Evolutionary conservation across 1,140 invertebrate genomes (phyloP).

Genomic region (Drosophila sucinea): DNA sequence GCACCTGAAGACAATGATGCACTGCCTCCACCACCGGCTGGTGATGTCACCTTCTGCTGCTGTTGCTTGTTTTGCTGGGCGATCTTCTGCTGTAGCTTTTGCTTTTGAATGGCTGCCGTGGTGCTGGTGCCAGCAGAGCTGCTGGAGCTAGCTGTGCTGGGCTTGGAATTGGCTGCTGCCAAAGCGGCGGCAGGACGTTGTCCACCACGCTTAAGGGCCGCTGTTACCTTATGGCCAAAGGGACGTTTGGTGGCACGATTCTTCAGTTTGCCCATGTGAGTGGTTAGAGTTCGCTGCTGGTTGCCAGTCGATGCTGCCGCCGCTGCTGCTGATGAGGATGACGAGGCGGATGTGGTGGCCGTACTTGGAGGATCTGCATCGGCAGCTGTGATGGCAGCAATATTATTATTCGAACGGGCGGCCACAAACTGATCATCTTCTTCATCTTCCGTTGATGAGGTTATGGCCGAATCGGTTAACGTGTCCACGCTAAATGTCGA

Average conservation of each 20-base stretch:
- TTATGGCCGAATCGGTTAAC: conserved; percentile 71
- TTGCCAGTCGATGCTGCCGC: conserved; percentile 40
- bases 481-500: conserved; percentile 62
- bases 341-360: neutral
- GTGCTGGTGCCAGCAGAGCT: conserved; percentile 6
- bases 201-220: conserved; percentile 56
- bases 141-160: conserved; percentile 32
- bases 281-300: conserved; percentile 71
- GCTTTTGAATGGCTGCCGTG: conserved; percentile 38
- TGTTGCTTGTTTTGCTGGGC: conserved; percentile 54
- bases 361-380: conserved; percentile 47
- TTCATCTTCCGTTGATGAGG: conserved; percentile 13
- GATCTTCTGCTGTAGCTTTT: conserved; percentile 54
- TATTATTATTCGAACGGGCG: conserved; percentile 75
- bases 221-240: conserved; percentile 65
- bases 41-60: conserved; percentile 46
- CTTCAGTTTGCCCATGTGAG: conserved; percentile 72
- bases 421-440: conserved; percentile 77
- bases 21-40: conserved; percentile 13
- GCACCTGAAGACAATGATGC: conserved; percentile 27
- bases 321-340: conserved; percentile 6
- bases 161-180: conserved; percentile 62
- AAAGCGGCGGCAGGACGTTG: conserved; percentile 64
- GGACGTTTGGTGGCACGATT: conserved; percentile 73
- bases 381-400: conserved; percentile 74